phyloP scores from a whole-genome alignment of 2,888 invertebrate genomes.

The Ormia ochracea region DNA sequence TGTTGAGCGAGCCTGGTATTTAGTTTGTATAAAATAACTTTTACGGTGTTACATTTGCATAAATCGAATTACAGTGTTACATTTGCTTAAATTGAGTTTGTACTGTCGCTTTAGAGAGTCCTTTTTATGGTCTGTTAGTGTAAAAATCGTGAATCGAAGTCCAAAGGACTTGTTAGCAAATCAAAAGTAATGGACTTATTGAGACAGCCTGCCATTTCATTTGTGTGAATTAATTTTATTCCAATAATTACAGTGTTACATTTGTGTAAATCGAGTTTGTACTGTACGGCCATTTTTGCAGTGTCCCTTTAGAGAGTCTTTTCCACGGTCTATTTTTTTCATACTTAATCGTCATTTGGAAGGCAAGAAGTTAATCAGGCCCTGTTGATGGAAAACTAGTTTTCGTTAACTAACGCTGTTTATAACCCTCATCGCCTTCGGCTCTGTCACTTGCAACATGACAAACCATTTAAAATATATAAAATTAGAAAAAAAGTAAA shows the following conservation, averaged over 20 bases:
- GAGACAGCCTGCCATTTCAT: too few relatives aligned
- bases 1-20: too few relatives aligned
- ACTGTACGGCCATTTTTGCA: too few relatives aligned
- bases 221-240: too few relatives aligned
- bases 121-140: background rate
- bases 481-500: background rate
- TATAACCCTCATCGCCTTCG: background rate
- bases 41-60: too few relatives aligned
- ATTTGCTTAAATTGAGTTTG: too few relatives aligned
- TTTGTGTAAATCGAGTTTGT: background rate
- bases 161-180: too few relatives aligned
- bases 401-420: background rate
- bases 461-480: background rate
- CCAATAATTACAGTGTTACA: too few relatives aligned
- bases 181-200: too few relatives aligned
- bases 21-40: too few relatives aligned
- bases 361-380: background rate
- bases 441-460: background rate
- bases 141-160: too few relatives aligned
- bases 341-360: background rate
- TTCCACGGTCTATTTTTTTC: background rate
- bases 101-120: background rate
- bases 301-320: background rate
- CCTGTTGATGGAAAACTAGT: slow-evolving; percentile 11
- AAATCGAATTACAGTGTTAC: too few relatives aligned